Conservation (phyloP, 2,888 invertebrate genomes). For the Operophtera brumata region DNA sequence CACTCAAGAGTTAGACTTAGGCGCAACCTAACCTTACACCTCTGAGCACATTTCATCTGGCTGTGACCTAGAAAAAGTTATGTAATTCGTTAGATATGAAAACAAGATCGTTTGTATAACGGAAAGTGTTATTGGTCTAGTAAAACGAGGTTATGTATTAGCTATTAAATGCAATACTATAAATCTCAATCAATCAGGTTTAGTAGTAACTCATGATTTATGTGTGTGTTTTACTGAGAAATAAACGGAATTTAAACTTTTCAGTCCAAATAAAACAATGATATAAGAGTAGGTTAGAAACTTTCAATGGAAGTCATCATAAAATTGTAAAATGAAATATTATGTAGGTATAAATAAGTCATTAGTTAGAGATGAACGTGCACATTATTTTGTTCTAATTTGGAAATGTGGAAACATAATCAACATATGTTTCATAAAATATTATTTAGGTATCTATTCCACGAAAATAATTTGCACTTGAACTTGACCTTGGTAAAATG, state of each 20-base stretch:
- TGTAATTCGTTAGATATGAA: slow-evolving; percentile 49
- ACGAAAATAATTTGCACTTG: not conserved
- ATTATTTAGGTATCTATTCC: too few species aligned
- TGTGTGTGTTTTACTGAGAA: not conserved
- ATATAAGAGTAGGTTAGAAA: not conserved
- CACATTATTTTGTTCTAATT: not conserved
- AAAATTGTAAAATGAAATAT: not conserved
- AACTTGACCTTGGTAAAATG: not conserved
- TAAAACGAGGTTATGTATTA: slow-evolving; percentile 38
- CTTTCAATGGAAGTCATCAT: slow-evolving; percentile 1
- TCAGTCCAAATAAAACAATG: too few species aligned
- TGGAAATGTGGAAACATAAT: not conserved
- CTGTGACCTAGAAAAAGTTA: slow-evolving; percentile 56
- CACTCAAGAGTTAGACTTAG: slow-evolving; percentile 10
- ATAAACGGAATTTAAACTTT: not conserved
- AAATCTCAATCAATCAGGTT: slow-evolving; percentile 7
- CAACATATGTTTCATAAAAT: not conserved
- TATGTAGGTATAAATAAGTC: not conserved
- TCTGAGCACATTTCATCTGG: slow-evolving; percentile 33
- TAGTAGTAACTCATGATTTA: not conserved
- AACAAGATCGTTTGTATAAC: slow-evolving; percentile 57
- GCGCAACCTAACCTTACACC: slow-evolving; percentile 43
- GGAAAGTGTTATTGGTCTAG: slow-evolving; percentile 36
- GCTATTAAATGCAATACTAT: slow-evolving; percentile 17
- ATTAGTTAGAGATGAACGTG: too few species aligned